Evolutionary conservation across 2,888 invertebrate species (phyloP), one percentile per base, ranked within the genome.

Genomic region (Tipula lateralis): DNA sequence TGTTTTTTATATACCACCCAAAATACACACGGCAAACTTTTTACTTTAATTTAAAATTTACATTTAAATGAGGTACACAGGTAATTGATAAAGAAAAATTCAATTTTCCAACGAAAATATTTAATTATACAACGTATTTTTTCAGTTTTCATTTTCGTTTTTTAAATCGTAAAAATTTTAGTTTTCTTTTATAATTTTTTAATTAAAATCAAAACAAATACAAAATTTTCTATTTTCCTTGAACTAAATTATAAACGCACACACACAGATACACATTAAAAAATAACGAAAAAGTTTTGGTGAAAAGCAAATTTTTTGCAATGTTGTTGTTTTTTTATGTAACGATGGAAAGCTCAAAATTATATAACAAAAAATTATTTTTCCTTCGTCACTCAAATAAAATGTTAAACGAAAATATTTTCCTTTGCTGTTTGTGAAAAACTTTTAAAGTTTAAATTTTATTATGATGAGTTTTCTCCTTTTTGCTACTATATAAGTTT

Each of bases 101-200:
- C 24, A 66, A 66, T 24, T 66, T 66, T 66, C 13, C 66, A 66
- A 66, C 66, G 24, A 66, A 66, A 66, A 66, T 24, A 24, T 66
- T 66, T 66, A 66, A 66, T 24, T 66, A 66, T 66, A 66, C 19
- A 66, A 66, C 66, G 24, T 66, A 19, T 12, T 50, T 50, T 50
- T 44, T 50, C 5, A 12, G 44, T 50, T 50, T 16, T 50, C 16
- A 16, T 50, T 66, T 66, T 66, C 66, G 2, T 66, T 66, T 66
- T 7, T 9, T 9, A 24, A 66, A 19, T 66, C 66, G 66, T 66
- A 66, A 24, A 66, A 66, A 24, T 24, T 66, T 66, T 66, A 66
- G 66, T 24, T 66, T 66, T 66, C 66, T 66, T 66, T 66, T 66
- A 66, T n/a, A 66, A 66, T 66, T 66, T 66, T 66, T 66, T 66